Percentiles rank a stretch among this genome's conserved stretches.
Evolutionary conservation across 1,140 invertebrate species (phyloP).

Genomic region (Formica exsecta): DNA sequence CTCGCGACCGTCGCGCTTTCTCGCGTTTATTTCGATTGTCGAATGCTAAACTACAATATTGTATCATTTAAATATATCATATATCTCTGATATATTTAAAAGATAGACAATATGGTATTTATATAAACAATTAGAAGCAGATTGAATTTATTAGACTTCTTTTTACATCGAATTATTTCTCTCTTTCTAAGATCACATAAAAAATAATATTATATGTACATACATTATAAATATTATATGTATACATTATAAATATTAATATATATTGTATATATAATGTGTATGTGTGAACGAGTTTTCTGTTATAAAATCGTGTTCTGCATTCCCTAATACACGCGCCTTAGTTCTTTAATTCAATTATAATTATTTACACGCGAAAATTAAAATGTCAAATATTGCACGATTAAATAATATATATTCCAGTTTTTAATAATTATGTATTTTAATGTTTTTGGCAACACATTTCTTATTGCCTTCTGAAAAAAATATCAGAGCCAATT

Average conservation of each 20-base stretch:
- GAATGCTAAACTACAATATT: background rate
- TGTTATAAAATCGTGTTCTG: background rate
- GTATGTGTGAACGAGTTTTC: no score
- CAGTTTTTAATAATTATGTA: conserved; percentile 2
- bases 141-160: background rate
- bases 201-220: background rate
- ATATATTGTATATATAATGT: no score
- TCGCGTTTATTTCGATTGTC: background rate
- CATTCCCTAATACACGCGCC: background rate
- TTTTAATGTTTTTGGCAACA: background rate
- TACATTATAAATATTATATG: no score
- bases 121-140: background rate
- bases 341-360: background rate
- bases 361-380: background rate
- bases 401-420: background rate
- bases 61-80: no score
- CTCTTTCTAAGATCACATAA: no score
- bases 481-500: conserved; percentile 20
- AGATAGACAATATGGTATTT: background rate
- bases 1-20: background rate
- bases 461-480: background rate
- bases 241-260: no score
- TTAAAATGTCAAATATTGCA: background rate
- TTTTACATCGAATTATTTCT: background rate
- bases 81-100: background rate